phyloP scores from a whole-genome alignment of 2,113 vertebrate genomes.

The Rhinopomastus cyanomelas region DNA sequence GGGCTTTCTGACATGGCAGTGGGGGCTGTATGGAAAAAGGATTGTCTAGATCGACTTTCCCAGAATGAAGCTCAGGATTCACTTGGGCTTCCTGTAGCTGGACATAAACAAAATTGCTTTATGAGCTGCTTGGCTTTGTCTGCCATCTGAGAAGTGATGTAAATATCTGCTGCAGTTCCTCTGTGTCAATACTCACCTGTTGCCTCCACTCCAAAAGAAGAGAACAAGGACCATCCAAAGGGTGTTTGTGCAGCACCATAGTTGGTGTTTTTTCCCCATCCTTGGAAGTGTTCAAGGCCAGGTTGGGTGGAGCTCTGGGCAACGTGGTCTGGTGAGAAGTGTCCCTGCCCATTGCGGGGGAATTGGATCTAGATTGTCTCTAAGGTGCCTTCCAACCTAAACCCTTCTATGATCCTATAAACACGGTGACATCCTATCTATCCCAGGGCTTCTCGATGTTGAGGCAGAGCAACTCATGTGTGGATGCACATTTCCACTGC shows the following conservation, averaged over 20 bases:
- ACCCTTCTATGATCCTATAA: no score
- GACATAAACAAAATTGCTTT: neutral
- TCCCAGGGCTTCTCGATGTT: neutral
- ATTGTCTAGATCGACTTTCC: neutral
- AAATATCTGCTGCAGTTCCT: neutral
- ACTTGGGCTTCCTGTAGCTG: neutral
- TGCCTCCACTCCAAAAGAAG: neutral
- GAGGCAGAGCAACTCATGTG: neutral
- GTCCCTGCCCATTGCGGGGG: no score
- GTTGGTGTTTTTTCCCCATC: no score
- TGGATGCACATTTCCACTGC: neutral
- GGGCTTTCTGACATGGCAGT: neutral
- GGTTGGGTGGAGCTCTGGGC: no score
- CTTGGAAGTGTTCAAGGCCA: no score
- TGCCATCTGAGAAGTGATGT: neutral
- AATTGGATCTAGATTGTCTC: no score
- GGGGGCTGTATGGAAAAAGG: fast-evolving
- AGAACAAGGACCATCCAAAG: neutral
- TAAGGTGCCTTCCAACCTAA: no score
- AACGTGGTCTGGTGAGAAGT: no score
- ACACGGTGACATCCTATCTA: fast-evolving
- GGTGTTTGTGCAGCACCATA: neutral
- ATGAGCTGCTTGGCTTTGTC: neutral
- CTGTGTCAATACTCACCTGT: neutral
- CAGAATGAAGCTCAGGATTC: neutral